Evolutionary conservation across 2,113 vertebrate genomes (phyloP).

Genomic region (Eidolon helvum): DNA sequence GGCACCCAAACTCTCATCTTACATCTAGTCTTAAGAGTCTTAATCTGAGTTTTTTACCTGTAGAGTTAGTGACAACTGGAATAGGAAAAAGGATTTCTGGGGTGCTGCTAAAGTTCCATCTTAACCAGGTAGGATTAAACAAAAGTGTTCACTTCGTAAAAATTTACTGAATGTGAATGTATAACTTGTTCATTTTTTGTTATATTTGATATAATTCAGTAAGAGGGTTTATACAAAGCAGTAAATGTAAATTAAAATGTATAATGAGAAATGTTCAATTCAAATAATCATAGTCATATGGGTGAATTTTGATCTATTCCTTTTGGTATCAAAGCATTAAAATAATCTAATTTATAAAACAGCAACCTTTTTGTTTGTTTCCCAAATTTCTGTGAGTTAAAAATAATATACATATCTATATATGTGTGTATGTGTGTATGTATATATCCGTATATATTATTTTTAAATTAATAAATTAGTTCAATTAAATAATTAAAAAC

Average conservation of each 20-base stretch:
- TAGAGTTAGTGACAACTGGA: not conserved
- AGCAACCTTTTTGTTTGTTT: not conserved
- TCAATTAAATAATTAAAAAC: not conserved
- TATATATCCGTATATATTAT: not conserved
- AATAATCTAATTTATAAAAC: not conserved
- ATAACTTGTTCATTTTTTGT: not conserved
- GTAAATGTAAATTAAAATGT: slow-evolving; percentile 52
- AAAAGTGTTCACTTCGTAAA: not conserved
- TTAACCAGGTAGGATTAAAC: not conserved
- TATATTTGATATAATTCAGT: not conserved
- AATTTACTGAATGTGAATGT: not conserved
- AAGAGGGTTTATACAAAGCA: not conserved
- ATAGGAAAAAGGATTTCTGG: not conserved
- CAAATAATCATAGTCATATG: slow-evolving; percentile 50
- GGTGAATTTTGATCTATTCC: slow-evolving; percentile 52
- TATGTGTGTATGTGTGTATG: not conserved
- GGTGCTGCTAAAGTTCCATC: not conserved
- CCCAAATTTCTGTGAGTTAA: slow-evolving; percentile 60
- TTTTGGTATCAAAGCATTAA: slow-evolving; percentile 47
- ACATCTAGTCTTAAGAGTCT: not conserved
- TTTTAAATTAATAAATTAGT: not conserved
- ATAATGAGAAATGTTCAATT: slow-evolving; percentile 57
- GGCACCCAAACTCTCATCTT: not conserved
- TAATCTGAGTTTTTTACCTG: not conserved
- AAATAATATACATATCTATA: not conserved